These are phyloP conservation scores for Drosophila lutescens DNA, from an alignment of 2,888 invertebrate species.

Conservation along the genomic window DNA sequence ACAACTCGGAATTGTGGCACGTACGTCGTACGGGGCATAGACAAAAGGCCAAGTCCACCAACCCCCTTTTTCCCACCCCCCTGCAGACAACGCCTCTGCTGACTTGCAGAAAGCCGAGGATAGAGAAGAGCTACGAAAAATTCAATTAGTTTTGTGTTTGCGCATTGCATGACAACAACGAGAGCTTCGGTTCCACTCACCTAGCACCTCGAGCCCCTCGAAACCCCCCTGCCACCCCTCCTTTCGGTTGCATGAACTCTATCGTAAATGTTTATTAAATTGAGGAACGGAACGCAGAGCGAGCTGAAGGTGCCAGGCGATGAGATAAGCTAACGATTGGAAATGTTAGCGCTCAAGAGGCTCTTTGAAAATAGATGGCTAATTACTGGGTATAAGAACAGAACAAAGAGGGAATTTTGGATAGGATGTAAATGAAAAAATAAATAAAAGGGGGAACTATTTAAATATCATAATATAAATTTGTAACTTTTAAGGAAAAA, in stretches of 20 bases:
- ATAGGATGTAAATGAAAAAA: neutral
- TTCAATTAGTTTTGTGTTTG: slow-evolving; percentile 78
- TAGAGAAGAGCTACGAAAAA: slow-evolving; percentile 59
- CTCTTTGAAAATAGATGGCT: slow-evolving; percentile 9
- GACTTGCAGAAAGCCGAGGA: slow-evolving; percentile 74
- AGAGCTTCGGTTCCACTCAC: slow-evolving; percentile 26
- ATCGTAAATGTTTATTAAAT: slow-evolving; percentile 49
- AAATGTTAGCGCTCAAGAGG: slow-evolving; percentile 19
- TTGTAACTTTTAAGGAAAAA: too few species aligned
- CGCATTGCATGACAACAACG: slow-evolving; percentile 79
- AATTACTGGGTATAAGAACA: neutral
- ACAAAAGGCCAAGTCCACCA: slow-evolving; percentile 44
- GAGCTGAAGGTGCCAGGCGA: slow-evolving; percentile 19
- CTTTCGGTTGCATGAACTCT: slow-evolving; percentile 20
- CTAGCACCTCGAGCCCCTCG: slow-evolving; percentile 6
- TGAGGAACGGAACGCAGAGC: slow-evolving; percentile 2
- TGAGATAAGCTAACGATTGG: slow-evolving; percentile 21
- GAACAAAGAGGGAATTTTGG: neutral
- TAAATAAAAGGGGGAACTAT: too few species aligned
- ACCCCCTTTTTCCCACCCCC: slow-evolving; percentile 2
- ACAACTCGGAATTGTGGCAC: slow-evolving; percentile 73
- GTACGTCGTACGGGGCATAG: slow-evolving; percentile 66
- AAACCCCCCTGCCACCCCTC: neutral
- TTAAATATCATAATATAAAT: too few species aligned
- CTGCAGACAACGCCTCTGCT: slow-evolving; percentile 41